Evolutionary conservation across 2,797 vertebrate genomes (phyloP).

Genomic region (Takifugu ocellatus): DNA sequence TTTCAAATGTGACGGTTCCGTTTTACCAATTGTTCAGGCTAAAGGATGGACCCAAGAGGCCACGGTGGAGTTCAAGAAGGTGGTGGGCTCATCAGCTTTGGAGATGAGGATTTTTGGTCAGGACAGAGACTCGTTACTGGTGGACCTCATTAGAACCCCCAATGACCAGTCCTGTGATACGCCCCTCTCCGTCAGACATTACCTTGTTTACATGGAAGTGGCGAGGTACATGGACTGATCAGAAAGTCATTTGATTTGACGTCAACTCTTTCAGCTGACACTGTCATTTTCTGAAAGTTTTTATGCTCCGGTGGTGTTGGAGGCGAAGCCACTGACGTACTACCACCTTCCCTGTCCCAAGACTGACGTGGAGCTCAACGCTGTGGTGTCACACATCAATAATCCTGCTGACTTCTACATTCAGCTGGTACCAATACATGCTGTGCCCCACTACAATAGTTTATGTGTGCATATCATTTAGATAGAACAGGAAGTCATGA

Average conservation of each 20-base stretch:
- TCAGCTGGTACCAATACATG: slow-evolving; percentile 57
- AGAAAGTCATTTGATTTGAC: too few species aligned
- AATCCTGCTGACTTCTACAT: slow-evolving; percentile 75
- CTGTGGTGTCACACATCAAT: slow-evolving; percentile 71
- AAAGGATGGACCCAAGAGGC: slow-evolving; percentile 70
- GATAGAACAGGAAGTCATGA: not conserved
- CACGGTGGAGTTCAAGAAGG: slow-evolving; percentile 48
- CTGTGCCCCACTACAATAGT: too few species aligned
- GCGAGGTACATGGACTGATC: slow-evolving; percentile 59
- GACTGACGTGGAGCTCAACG: slow-evolving; percentile 48
- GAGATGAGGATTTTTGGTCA: slow-evolving; percentile 66
- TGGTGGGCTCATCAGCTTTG: slow-evolving; percentile 56
- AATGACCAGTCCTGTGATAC: slow-evolving; percentile 42
- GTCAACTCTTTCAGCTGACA: not conserved
- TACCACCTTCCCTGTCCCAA: slow-evolving; percentile 58
- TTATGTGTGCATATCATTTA: too few species aligned
- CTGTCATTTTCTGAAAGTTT: slow-evolving; percentile 52
- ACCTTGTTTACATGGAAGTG: slow-evolving; percentile 73
- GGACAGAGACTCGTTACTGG: slow-evolving; percentile 64
- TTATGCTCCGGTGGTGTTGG: slow-evolving; percentile 51
- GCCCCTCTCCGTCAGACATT: slow-evolving; percentile 70
- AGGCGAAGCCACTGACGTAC: slow-evolving; percentile 48
- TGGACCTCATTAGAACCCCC: slow-evolving; percentile 71
- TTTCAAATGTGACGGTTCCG: not conserved
- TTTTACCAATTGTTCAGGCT: slow-evolving; percentile 34